Conservation (phyloP, 1,140 invertebrate species). For the Tetragonula clypearis region DNA sequence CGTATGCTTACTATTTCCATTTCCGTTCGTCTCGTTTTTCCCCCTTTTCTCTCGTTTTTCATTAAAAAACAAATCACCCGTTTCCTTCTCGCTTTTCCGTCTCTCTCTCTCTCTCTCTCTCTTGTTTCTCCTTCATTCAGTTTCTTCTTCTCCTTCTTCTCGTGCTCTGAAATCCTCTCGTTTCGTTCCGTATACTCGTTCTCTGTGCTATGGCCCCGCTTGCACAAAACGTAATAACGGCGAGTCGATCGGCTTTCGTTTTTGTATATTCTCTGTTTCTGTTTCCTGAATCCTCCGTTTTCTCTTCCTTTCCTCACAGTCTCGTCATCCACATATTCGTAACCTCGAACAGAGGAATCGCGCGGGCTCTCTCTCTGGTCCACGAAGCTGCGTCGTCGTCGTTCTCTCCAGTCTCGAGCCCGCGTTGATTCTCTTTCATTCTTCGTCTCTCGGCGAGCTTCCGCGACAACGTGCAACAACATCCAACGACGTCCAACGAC, state of each 20-base stretch:
- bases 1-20: conserved; percentile 75
- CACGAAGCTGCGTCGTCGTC: conserved; percentile 23
- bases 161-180: not conserved
- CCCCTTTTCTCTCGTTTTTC: not conserved
- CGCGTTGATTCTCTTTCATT: not conserved
- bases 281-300: not conserved
- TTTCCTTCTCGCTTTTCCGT: conserved; percentile 46
- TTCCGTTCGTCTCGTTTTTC: conserved; percentile 20
- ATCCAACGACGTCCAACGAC: not conserved
- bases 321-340: not conserved
- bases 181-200: conserved; percentile 55
- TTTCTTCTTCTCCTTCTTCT: too few species aligned
- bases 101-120: conserved; percentile 8
- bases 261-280: not conserved
- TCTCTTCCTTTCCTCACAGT: conserved; percentile 12
- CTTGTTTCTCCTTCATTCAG: not conserved
- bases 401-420: not conserved
- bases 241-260: conserved; percentile 57
- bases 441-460: not conserved
- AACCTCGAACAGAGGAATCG: conserved; percentile 33
- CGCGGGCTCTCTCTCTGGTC: conserved; percentile 21
- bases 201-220: conserved; percentile 51
- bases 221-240: conserved; percentile 55
- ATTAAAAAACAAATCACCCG: not conserved
- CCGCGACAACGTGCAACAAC: not conserved